Conservation (phyloP, 2,888 invertebrate genomes). For the Orgyia antiqua region DNA sequence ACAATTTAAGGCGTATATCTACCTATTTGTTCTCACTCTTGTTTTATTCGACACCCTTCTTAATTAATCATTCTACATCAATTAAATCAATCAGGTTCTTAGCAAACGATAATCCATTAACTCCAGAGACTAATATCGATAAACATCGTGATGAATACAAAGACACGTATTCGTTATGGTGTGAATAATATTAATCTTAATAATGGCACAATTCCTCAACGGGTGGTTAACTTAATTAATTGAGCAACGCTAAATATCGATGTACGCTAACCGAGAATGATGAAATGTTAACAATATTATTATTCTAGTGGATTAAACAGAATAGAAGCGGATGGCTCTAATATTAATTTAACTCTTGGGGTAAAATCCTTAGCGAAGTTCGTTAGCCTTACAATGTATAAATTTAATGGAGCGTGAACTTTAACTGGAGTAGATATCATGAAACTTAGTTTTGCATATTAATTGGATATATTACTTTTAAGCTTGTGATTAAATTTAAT, state of each 20-base stretch:
- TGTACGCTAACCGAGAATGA: slow-evolving; percentile 53
- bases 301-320: slow-evolving; percentile 66
- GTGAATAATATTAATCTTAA: slow-evolving; percentile 57
- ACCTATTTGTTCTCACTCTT: too few species aligned
- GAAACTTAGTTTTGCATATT: too few species aligned
- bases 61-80: too few species aligned
- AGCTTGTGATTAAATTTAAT: too few species aligned
- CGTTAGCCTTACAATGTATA: background rate
- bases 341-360: slow-evolving; percentile 66
- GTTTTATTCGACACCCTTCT: too few species aligned
- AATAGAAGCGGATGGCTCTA: slow-evolving; percentile 42
- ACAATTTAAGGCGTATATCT: too few species aligned
- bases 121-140: background rate
- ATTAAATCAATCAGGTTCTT: too few species aligned
- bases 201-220: slow-evolving; percentile 51
- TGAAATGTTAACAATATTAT: slow-evolving; percentile 71
- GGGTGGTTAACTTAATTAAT: slow-evolving; percentile 64
- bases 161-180: background rate
- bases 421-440: too few species aligned
- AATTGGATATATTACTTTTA: too few species aligned
- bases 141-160: background rate
- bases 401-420: background rate
- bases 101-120: too few species aligned
- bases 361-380: background rate
- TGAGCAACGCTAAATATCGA: slow-evolving; percentile 62